A percentile compares a stretch with the other conserved stretches of the same genome.
phyloP scores from a whole-genome alignment of 2,888 invertebrate genomes.

The Ferrisia virgata region DNA sequence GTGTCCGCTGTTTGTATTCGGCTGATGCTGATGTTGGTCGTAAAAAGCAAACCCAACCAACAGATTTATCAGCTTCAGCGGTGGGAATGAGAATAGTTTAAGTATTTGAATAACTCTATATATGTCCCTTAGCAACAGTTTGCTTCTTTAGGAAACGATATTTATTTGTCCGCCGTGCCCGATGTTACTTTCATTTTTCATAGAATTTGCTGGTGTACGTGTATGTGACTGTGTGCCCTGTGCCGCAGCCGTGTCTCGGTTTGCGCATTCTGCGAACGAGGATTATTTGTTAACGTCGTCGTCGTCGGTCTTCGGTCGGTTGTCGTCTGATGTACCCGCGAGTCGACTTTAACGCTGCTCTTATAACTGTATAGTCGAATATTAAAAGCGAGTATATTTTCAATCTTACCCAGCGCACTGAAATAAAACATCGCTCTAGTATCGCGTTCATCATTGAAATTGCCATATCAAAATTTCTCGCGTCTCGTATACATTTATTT shows the following conservation, averaged over 20 bases:
- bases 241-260: too few species aligned
- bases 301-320: too few species aligned
- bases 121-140: constrained; percentile 3
- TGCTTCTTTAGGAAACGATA: constrained; percentile 1
- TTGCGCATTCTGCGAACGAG: background rate
- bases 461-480: background rate
- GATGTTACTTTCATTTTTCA: background rate
- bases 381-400: background rate
- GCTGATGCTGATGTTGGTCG: background rate
- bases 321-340: background rate
- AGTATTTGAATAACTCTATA: background rate
- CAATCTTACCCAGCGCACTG: background rate
- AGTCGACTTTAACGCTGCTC: background rate
- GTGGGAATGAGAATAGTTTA: background rate
- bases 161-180: background rate
- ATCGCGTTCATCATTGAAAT: background rate
- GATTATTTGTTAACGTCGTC: constrained; percentile 10
- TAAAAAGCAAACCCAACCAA: too few species aligned
- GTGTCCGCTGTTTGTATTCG: background rate
- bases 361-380: background rate
- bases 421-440: background rate
- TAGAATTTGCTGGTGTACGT: background rate
- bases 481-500: background rate
- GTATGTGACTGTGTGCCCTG: too few species aligned
- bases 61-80: background rate